Evolutionary conservation across 2,113 vertebrate genomes (phyloP).

Genomic region (Choloepus hoffmanni): DNA sequence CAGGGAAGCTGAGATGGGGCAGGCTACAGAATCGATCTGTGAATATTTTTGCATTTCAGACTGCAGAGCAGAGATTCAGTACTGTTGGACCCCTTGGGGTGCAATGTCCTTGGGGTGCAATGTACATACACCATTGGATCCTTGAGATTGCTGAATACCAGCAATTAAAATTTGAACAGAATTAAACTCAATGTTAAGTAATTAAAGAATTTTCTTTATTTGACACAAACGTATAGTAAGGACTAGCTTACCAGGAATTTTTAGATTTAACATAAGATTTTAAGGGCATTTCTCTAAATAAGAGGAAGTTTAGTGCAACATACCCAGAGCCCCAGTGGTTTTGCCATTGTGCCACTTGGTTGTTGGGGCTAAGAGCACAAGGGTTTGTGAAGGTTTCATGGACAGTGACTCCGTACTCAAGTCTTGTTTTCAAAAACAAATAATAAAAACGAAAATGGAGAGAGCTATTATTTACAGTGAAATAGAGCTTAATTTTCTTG

Average conservation of each 20-base stretch:
- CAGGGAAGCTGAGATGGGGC: neutral
- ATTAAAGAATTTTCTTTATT: conserved; percentile 1
- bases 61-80: neutral
- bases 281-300: conserved; percentile 1
- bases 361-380: neutral
- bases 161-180: neutral
- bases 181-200: neutral
- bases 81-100: too few relatives aligned
- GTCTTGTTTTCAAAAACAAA: neutral
- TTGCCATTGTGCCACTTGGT: neutral
- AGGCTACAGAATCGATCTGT: neutral
- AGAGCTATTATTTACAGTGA: neutral
- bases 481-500: neutral
- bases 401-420: neutral
- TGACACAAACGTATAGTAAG: neutral
- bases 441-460: neutral
- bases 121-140: neutral
- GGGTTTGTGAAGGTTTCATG: neutral
- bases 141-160: neutral
- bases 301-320: neutral
- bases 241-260: neutral
- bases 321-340: neutral
- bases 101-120: neutral
- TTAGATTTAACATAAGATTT: neutral
- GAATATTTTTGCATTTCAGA: neutral